These are phyloP conservation scores for Tuberolachnus salignus DNA, from an alignment of 2,888 invertebrate species.

Conservation along the genomic window DNA sequence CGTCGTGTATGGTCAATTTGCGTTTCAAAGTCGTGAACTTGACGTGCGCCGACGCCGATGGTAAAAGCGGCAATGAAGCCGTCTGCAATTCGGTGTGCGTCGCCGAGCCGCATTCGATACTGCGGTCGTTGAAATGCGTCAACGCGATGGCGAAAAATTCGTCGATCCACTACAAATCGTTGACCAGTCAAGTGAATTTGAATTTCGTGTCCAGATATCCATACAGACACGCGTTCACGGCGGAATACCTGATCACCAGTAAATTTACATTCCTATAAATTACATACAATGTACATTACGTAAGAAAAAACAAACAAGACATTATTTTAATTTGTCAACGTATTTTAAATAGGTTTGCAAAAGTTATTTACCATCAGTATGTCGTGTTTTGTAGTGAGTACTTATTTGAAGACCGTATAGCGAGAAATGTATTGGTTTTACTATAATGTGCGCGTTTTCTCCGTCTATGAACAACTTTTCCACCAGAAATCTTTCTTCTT, in stretches of 20 bases:
- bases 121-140: constrained; percentile 23
- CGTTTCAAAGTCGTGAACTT: constrained; percentile 57
- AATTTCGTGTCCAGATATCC: constrained; percentile 68
- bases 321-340: no score
- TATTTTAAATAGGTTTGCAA: no score
- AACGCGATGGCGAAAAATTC: constrained; percentile 10
- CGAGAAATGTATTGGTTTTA: no score
- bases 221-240: constrained; percentile 70
- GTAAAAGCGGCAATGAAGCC: constrained; percentile 58
- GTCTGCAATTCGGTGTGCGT: constrained; percentile 34
- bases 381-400: no score
- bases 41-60: no score
- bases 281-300: no score
- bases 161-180: constrained; percentile 62
- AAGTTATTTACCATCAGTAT: no score
- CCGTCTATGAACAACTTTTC: no score
- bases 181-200: constrained; percentile 69
- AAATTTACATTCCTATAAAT: constrained; percentile 61
- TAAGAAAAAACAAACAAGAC: no score
- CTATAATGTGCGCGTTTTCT: no score
- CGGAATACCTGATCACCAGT: constrained; percentile 72
- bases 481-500: no score
- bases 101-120: constrained; percentile 20
- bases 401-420: no score
- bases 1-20: constrained; percentile 69